Base-by-base conservation (phyloP, 2,113 vertebrate genomes). In the Pomatorhinus ruficollis region DNA sequence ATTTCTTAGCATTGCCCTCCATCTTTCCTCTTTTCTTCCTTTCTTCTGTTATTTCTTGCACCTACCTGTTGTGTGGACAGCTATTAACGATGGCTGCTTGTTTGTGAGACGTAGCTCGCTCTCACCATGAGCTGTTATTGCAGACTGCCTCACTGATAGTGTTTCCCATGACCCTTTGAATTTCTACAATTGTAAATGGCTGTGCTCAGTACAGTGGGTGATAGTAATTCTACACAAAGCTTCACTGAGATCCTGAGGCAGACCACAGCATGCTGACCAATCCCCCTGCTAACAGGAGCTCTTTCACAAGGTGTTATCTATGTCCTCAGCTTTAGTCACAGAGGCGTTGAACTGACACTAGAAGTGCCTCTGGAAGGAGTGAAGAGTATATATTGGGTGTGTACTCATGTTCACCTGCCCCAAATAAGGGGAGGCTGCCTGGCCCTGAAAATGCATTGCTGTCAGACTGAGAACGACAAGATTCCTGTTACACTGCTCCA, bases 51-150 rank as follows among this genome's bases (percentile, higher is more conserved):
- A 23, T 63, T 78, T 86, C 60, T 77, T 87, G 23, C 63, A 40
- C 24, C 19, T 61, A 14, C 30, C 21, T 69, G 23, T 83, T 83
- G 22, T 71, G 28, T 54, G 2, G 24, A 64, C 9, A 39, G 24
- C 44, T 91, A 2, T 52, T 71, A 71, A 44, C 3, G 8, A 52
- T 44, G 56, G 19, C 21, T 74, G 23, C 56, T 81, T 63, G 33
- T 66, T 87, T 61, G 63, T 63, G 74, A 91, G 44, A 24, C 2
- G 0, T 15, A 61, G 40, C 37, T 89, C 0, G 0, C 65, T 79
- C 50, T 64, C 63, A n/a, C 35, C 47, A 25, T 37, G 60, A 70
- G 19, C 5, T 74, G 24, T 75, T 78, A 14, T 4, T 87, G 35
- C 60, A 56, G 31, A 24, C 40, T 84, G 52, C 69, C 74, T 79